Evolutionary conservation across 1,140 invertebrate species (phyloP), one percentile per base, ranked within the genome.

Genomic region (Thaumetopoea pityocampa): DNA sequence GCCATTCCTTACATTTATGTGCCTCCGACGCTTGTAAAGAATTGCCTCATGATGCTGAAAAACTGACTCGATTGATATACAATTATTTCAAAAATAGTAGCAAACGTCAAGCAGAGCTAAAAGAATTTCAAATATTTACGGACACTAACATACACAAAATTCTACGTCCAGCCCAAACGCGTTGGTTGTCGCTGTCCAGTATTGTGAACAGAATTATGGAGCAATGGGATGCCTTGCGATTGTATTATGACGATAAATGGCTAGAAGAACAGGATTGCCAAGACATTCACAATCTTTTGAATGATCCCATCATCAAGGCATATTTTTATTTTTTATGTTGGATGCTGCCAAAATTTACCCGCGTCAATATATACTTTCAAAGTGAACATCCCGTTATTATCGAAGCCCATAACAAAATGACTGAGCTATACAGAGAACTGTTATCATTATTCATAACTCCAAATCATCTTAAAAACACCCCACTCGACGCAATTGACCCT

Each of bases 1-100:
- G 73, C 37, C 77, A 83, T 41, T 71, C 62, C 12, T 40, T 71
- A 12, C 64, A 74, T 47, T 41, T 78, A 7, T 69, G 61, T 44
- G 65, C 60, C 0, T 67, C 52, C 36, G 48, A 79, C 22, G 67
- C 77, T 3, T 79, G 66, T 24, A 69, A 74, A 54, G 11, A 29
- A 37, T 42, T 83, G 9, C 74, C 74, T 4, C 6, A 30, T 14
- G 22, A 5, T 5, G 60, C 44, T 20, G 66, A 80, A 51, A 45
- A 68, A 17, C 36, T 82, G 11, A 42, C 52, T 7, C 14, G 63
- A 20, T 51, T 66, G 16, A 52, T 74, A 22, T 68, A 52, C 28
- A 45, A 46, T 23, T 68, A 55, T 38, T 71, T 80, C 26, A 58
- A 70, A 54, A 12, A 24, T 4, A 81, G 72, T 40, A 27, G 23